Evolutionary conservation across 1,140 invertebrate genomes (phyloP).

Genomic region (Caenorhabditis brenneri): DNA sequence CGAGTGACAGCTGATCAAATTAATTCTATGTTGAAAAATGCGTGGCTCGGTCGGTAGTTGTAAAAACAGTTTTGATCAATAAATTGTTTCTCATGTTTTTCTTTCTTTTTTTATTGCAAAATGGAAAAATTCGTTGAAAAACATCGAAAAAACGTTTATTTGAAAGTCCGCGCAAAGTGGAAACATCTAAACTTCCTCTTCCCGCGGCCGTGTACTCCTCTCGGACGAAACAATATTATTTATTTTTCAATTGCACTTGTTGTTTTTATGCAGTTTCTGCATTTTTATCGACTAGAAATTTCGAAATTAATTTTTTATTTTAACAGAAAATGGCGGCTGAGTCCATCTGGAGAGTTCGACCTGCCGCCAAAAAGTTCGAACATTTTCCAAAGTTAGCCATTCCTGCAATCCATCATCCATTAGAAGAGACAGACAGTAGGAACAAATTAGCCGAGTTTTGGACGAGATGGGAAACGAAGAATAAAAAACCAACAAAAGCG

Average conservation of each 20-base stretch:
- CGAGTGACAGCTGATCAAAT: slow-evolving; percentile 30
- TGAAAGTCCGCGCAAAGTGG: background rate
- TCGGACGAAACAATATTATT: too few relatives aligned
- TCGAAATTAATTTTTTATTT: background rate
- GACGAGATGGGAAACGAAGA: slow-evolving; percentile 27
- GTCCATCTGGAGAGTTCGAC: slow-evolving; percentile 12
- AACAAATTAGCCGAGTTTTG: background rate
- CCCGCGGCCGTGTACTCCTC: too few relatives aligned
- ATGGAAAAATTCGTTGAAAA: too few relatives aligned
- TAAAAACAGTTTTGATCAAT: too few relatives aligned
- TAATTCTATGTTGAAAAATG: slow-evolving; percentile 25
- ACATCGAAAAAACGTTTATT: background rate
- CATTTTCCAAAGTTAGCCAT: background rate
- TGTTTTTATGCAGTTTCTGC: too few relatives aligned
- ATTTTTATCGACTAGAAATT: too few relatives aligned
- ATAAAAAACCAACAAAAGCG: background rate
- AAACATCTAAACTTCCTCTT: too few relatives aligned
- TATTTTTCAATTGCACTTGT: too few relatives aligned
- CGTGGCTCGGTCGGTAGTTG: slow-evolving; percentile 19
- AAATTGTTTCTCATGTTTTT: too few relatives aligned
- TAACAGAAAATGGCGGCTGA: slow-evolving; percentile 11
- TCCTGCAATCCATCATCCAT: background rate
- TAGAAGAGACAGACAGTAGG: background rate
- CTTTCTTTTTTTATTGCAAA: too few relatives aligned
- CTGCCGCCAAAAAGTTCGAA: slow-evolving; percentile 5